Evolutionary conservation across 2,797 vertebrate genomes (phyloP).

Genomic region (Gymnopithys bicolor): DNA sequence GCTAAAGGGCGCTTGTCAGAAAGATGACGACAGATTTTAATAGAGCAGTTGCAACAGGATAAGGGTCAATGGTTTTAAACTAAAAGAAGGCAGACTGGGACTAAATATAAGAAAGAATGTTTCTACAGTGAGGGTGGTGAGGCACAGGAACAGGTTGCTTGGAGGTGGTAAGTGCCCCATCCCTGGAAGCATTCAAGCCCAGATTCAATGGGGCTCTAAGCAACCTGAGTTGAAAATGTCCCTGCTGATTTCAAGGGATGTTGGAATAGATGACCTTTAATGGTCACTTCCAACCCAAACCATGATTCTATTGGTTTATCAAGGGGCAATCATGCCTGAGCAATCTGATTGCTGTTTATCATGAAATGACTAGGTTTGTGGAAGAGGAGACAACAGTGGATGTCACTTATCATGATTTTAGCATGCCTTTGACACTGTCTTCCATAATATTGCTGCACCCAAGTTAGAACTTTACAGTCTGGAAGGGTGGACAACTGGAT

Average conservation of each 20-base stretch:
- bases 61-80: background rate
- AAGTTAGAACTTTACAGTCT: background rate
- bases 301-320: background rate
- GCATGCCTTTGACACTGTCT: background rate
- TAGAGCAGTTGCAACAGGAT: accelerated
- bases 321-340: background rate
- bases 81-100: background rate
- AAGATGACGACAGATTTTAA: background rate
- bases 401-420: background rate
- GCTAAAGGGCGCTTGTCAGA: background rate
- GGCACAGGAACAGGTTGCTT: background rate
- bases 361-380: background rate
- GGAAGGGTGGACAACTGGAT: background rate
- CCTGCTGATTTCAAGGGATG: background rate
- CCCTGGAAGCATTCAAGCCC: background rate
- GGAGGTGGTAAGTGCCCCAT: background rate
- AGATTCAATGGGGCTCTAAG: background rate
- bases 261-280: background rate
- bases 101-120: background rate
- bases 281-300: background rate
- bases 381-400: background rate
- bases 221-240: background rate
- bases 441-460: background rate
- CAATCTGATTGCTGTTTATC: background rate
- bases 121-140: background rate